Conservation (phyloP, 2,113 vertebrate genomes). For the Bujurquina vittata region DNA sequence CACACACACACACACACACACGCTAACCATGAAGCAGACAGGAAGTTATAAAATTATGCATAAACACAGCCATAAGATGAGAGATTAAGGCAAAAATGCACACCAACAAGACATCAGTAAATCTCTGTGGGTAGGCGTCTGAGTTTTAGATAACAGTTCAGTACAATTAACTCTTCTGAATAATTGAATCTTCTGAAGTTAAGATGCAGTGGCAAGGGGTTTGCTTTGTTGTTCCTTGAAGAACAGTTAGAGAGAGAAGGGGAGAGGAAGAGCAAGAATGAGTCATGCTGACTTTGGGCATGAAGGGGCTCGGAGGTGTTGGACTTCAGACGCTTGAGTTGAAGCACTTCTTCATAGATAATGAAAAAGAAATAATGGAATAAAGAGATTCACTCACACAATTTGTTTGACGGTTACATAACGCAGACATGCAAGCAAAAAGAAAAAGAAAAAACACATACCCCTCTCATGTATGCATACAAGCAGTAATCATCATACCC, state of each 20-base stretch:
- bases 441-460: neutral
- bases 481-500: neutral
- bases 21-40: no score
- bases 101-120: neutral
- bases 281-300: conserved; percentile 36
- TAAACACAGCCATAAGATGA: neutral
- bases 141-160: conserved; percentile 25
- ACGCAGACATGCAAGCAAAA: conserved; percentile 8
- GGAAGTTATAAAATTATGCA: neutral
- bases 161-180: conserved; percentile 47
- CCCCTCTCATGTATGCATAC: neutral
- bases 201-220: conserved; percentile 31
- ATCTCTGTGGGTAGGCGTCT: neutral
- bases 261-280: neutral
- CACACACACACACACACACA: no score
- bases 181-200: conserved; percentile 59
- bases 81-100: neutral
- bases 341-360: conserved; percentile 49
- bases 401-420: conserved; percentile 46
- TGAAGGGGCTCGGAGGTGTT: conserved; percentile 7
- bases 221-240: conserved; percentile 58
- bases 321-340: conserved; percentile 41
- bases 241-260: conserved; percentile 35
- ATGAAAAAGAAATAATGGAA: conserved; percentile 52
- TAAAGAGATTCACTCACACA: conserved; percentile 29